Evolutionary conservation across 2,797 vertebrate genomes (phyloP).

Genomic region (Aphelocoma californica): DNA sequence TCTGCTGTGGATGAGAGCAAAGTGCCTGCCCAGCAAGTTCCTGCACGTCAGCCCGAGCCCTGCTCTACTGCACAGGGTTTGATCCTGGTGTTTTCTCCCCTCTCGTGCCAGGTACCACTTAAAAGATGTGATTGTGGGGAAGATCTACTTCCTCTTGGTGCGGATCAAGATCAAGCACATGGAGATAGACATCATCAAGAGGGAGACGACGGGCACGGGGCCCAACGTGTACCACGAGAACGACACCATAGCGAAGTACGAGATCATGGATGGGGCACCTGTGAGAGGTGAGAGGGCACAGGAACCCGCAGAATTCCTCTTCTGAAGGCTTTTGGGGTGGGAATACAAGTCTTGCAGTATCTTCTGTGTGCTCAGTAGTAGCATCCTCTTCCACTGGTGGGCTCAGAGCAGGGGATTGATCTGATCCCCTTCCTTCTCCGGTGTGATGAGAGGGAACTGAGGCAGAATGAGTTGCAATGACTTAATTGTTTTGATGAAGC

Average conservation of each 20-base stretch:
- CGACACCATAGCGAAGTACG: constrained; percentile 97
- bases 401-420: background rate
- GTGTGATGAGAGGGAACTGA: background rate
- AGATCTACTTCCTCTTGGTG: constrained; percentile 98
- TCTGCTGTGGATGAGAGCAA: background rate
- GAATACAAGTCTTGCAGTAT: background rate
- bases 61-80: background rate
- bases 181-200: constrained; percentile 98
- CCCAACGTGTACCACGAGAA: constrained; percentile 98
- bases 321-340: background rate
- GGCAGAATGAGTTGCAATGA: background rate
- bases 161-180: constrained; percentile 99
- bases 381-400: background rate
- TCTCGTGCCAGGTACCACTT: constrained; percentile 86
- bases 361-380: background rate
- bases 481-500: background rate
- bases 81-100: background rate
- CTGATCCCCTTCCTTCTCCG: background rate
- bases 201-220: constrained; percentile 95
- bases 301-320: background rate
- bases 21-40: background rate
- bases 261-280: constrained; percentile 98
- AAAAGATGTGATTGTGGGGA: constrained; percentile 98
- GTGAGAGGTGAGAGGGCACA: constrained; percentile 85
- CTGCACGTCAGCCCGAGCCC: background rate